phyloP scores from a whole-genome alignment of 2,113 vertebrate species.

The Ploceus nigricollis region DNA sequence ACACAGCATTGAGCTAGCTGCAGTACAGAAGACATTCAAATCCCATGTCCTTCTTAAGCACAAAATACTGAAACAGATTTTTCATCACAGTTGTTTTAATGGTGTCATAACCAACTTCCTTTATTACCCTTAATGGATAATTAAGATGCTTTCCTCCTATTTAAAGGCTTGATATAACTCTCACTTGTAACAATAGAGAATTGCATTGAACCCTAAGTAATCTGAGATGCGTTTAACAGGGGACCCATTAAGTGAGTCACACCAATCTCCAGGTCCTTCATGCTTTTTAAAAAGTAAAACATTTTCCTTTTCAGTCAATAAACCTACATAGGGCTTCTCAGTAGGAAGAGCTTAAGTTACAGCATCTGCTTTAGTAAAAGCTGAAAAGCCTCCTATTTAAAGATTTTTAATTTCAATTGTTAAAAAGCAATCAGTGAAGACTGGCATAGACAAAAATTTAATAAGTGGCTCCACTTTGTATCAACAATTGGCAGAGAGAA shows the following conservation, averaged over 20 bases:
- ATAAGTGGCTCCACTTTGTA: neutral
- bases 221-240: neutral
- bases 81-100: constrained; percentile 26
- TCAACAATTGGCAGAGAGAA: neutral
- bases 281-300: neutral
- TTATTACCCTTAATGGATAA: constrained; percentile 37
- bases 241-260: neutral
- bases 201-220: neutral
- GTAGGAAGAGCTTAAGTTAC: neutral
- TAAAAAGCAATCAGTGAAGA: neutral
- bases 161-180: neutral
- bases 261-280: neutral
- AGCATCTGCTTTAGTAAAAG: neutral
- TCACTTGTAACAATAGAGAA: neutral
- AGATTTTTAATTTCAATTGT: neutral
- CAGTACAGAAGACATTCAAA: neutral
- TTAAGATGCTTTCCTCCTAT: constrained; percentile 22
- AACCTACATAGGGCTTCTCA: neutral
- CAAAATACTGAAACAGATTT: constrained; percentile 2
- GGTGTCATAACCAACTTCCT: constrained; percentile 44
- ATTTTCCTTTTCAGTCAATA: neutral
- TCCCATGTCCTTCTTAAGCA: neutral
- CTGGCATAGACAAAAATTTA: neutral
- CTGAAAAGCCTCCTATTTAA: neutral
- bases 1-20: neutral